Conservation (phyloP, 2,888 invertebrate species). For the Xestia xanthographa region DNA sequence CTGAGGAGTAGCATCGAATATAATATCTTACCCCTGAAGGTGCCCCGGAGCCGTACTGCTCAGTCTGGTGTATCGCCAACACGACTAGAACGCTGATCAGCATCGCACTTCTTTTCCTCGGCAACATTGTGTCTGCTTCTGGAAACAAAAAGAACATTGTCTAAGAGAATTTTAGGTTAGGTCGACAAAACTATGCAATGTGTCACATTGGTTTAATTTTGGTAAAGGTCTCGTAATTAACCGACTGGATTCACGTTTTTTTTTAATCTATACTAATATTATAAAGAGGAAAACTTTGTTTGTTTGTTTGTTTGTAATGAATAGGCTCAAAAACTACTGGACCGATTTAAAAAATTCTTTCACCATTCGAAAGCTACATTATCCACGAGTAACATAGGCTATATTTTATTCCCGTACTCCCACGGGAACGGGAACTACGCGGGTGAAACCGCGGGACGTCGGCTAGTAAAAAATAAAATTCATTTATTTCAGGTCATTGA, state of each 20-base stretch:
- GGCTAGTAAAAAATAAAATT: no score
- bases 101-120: conserved; percentile 80
- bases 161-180: not conserved
- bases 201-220: not conserved
- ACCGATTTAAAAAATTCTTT: no score
- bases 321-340: no score
- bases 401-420: no score
- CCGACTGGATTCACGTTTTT: not conserved
- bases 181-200: not conserved
- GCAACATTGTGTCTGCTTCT: conserved; percentile 79
- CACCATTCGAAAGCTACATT: no score
- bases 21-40: conserved; percentile 81
- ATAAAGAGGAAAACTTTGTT: no score
- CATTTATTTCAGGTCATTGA: no score
- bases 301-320: no score
- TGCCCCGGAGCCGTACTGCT: conserved; percentile 85
- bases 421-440: no score
- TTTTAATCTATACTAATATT: no score
- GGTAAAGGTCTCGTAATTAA: not conserved
- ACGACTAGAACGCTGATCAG: conserved; percentile 72
- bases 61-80: conserved; percentile 75
- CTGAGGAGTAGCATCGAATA: not conserved
- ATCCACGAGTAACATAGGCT: no score
- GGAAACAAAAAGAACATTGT: conserved; percentile 55
- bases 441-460: no score